Evolutionary conservation across 2,888 invertebrate genomes (phyloP).

Genomic region (Erebia aethiops): DNA sequence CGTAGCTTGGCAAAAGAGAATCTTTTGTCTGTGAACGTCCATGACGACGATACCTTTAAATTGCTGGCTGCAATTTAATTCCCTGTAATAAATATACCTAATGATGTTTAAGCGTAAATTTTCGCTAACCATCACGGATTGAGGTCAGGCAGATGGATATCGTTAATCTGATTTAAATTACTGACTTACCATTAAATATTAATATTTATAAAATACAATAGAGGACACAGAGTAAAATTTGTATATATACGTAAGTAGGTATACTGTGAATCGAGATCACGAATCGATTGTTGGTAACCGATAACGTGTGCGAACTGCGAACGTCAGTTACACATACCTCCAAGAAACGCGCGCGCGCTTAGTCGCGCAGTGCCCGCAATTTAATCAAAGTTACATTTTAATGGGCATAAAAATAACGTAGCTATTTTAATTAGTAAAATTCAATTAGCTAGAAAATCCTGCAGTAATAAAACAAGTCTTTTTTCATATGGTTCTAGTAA

Average conservation of each 20-base stretch:
- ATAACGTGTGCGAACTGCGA: conserved; percentile 34
- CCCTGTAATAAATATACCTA: too few relatives aligned
- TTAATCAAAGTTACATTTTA: conserved; percentile 4
- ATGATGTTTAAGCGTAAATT: not conserved
- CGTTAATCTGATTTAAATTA: not conserved
- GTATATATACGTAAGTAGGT: not conserved
- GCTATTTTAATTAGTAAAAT: not conserved
- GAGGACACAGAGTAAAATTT: not conserved
- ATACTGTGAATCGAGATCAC: conserved; percentile 21
- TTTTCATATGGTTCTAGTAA: not conserved
- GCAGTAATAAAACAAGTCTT: not conserved
- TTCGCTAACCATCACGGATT: not conserved
- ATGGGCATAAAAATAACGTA: not conserved
- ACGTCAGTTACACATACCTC: conserved; percentile 22
- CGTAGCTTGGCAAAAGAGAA: too few relatives aligned
- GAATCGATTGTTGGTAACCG: conserved; percentile 36
- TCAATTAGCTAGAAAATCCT: not conserved
- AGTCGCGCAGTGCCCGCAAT: conserved; percentile 19
- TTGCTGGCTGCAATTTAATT: too few relatives aligned
- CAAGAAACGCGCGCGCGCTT: conserved; percentile 31
- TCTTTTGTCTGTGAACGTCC: too few relatives aligned
- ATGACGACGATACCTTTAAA: too few relatives aligned
- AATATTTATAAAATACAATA: not conserved
- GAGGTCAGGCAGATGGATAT: not conserved
- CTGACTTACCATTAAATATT: too few relatives aligned